Conservation (phyloP, 2,113 vertebrate species). For the Paracanthobrama guichenoti region DNA sequence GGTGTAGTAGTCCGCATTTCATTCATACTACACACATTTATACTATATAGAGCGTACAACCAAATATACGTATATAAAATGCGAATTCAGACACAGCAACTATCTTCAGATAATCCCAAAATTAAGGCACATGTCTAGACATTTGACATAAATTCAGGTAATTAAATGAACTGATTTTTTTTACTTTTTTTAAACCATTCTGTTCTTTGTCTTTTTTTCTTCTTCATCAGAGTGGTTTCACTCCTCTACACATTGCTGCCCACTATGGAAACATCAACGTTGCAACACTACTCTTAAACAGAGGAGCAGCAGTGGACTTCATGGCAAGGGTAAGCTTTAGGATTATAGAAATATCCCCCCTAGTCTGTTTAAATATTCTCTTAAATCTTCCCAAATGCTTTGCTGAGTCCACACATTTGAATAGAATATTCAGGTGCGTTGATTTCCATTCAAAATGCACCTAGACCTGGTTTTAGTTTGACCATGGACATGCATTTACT, state of each 20-base stretch:
- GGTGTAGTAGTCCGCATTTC: too few relatives aligned
- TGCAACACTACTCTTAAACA: conserved; percentile 91
- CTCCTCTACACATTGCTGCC: conserved; percentile 95
- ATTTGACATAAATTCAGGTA: neutral
- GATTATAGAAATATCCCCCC: neutral
- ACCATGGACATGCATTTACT: neutral
- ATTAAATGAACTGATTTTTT: neutral
- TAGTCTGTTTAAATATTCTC: neutral
- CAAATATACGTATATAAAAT: too few relatives aligned
- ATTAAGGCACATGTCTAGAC: neutral
- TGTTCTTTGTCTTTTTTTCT: conserved; percentile 36
- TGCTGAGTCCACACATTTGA: neutral
- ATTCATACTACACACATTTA: too few relatives aligned
- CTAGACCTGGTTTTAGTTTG: neutral
- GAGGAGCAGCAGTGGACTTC: conserved; percentile 96
- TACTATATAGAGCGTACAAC: too few relatives aligned
- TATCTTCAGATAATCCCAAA: neutral
- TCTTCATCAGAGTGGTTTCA: conserved; percentile 90
- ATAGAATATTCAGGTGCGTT: neutral
- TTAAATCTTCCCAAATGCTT: neutral
- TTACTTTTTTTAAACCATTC: conserved; percentile 12
- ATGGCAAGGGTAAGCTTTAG: conserved; percentile 87
- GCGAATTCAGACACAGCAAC: neutral
- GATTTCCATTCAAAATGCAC: neutral
- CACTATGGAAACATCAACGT: conserved; percentile 99